Conservation (phyloP, 2,113 vertebrate genomes). For the Campylomormyrus tamandua region DNA sequence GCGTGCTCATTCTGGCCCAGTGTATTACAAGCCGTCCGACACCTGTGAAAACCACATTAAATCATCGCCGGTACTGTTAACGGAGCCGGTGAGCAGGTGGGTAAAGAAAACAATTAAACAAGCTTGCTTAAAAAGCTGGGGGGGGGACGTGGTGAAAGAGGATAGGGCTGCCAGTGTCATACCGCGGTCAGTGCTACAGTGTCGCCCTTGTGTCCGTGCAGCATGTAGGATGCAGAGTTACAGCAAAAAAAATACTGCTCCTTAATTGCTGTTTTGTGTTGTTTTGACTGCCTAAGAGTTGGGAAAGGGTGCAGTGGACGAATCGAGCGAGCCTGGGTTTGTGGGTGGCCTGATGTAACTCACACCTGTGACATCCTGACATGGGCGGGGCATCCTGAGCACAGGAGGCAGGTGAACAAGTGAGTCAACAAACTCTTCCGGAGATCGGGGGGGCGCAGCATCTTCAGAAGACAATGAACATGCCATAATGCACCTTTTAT, state of each 20-base stretch:
- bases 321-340: neutral
- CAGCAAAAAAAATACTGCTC: neutral
- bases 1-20: neutral
- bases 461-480: neutral
- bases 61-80: conserved; percentile 16
- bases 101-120: neutral
- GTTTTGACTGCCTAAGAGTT: neutral
- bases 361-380: conserved; percentile 2
- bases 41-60: conserved; percentile 31
- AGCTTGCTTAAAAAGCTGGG: neutral
- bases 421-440: neutral
- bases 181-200: neutral
- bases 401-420: neutral
- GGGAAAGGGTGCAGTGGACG: neutral
- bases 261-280: neutral
- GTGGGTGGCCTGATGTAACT: conserved; percentile 4
- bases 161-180: neutral
- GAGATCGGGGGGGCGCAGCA: neutral
- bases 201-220: neutral
- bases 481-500: neutral
- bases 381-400: neutral
- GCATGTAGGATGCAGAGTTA: neutral
- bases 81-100: conserved; percentile 25
- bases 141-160: neutral
- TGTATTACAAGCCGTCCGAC: neutral